phyloP scores from a whole-genome alignment of 1,140 invertebrate species.

The Oncopeltus fasciatus region DNA sequence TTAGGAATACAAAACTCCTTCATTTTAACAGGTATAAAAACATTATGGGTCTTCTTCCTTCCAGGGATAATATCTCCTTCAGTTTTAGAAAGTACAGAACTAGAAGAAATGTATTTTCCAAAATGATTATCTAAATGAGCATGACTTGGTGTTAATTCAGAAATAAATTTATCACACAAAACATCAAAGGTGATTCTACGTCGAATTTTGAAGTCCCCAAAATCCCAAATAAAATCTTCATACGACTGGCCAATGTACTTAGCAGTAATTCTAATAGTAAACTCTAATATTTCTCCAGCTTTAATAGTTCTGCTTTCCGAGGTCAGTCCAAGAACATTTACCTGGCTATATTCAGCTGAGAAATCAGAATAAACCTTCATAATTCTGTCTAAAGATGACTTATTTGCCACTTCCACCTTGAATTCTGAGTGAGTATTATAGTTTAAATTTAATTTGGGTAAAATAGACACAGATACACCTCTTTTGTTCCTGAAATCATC shows the following conservation, averaged over 20 bases:
- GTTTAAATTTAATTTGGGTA: background rate
- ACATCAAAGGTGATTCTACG: background rate
- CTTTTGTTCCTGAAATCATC: background rate
- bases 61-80: background rate
- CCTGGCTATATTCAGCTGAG: background rate
- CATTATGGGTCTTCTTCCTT: background rate
- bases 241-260: background rate
- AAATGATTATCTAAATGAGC: background rate
- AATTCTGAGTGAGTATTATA: background rate
- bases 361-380: background rate
- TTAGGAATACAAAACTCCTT: background rate
- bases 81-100: background rate
- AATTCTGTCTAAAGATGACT: background rate
- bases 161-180: background rate
- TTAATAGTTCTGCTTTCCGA: background rate
- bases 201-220: background rate
- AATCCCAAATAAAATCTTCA: background rate
- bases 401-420: background rate
- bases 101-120: background rate
- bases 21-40: background rate
- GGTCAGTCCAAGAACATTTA: background rate
- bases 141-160: background rate
- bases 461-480: background rate
- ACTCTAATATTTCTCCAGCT: background rate
- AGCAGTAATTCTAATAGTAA: background rate